Conservation (phyloP, 2,797 vertebrate species). For the Steatocranus sp. region DNA sequence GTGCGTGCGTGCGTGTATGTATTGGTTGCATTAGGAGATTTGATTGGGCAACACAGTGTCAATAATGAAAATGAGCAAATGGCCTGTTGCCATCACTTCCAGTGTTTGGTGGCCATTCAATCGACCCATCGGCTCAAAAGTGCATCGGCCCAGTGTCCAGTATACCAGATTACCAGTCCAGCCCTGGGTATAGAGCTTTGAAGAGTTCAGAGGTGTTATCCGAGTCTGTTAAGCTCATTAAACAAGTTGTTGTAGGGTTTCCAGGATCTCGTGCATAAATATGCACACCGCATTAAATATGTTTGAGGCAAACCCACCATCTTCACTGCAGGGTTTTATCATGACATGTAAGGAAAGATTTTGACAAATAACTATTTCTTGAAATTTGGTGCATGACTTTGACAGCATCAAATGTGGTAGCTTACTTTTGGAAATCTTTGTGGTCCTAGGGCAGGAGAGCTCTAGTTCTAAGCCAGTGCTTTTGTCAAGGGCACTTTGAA, state of each 20-base stretch:
- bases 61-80: neutral
- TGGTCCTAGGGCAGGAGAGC: neutral
- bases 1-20: fast-evolving
- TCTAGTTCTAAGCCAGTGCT: neutral
- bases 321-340: neutral
- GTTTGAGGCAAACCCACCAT: neutral
- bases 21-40: neutral
- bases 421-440: neutral
- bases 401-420: neutral
- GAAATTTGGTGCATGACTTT: neutral
- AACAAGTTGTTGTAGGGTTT: neutral
- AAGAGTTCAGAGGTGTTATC: neutral
- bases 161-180: no score
- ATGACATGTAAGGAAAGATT: neutral
- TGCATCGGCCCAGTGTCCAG: neutral
- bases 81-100: neutral
- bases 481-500: neutral
- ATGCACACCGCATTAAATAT: neutral
- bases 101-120: neutral
- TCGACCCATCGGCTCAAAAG: neutral
- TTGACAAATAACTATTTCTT: neutral
- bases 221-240: neutral
- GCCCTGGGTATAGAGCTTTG: neutral
- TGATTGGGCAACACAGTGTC: neutral
- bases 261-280: fast-evolving